Evolutionary conservation across 1,140 invertebrate species (phyloP).

Genomic region (Periplaneta americana): DNA sequence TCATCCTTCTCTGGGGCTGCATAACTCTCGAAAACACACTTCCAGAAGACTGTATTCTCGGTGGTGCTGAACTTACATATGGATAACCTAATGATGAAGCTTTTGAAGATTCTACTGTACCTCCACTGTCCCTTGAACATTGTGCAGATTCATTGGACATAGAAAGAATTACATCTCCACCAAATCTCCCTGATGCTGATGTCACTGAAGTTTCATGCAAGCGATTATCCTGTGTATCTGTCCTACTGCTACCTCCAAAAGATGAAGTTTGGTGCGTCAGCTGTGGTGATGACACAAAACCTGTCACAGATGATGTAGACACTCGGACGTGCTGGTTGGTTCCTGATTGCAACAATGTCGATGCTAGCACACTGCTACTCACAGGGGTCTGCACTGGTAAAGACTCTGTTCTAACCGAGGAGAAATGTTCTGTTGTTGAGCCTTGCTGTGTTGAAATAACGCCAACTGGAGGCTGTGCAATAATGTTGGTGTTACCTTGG

Average conservation of each 20-base stretch:
- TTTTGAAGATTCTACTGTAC: background rate
- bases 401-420: background rate
- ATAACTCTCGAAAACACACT: slow-evolving; percentile 2
- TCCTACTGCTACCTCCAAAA: background rate
- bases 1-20: slow-evolving; percentile 39
- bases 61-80: background rate
- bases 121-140: background rate
- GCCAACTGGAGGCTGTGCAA: no score
- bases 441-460: no score
- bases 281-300: no score
- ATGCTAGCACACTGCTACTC: background rate
- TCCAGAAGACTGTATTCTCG: background rate
- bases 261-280: background rate
- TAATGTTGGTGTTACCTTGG: background rate
- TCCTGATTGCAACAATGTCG: background rate
- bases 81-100: background rate
- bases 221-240: background rate
- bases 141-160: background rate
- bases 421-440: background rate
- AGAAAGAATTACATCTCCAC: background rate
- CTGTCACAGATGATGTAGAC: background rate
- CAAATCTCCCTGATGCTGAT: background rate
- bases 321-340: background rate
- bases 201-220: background rate
- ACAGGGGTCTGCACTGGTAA: background rate